Evolutionary conservation across 2,888 invertebrate genomes (phyloP).

Genomic region (Mechanitis mazaeus): DNA sequence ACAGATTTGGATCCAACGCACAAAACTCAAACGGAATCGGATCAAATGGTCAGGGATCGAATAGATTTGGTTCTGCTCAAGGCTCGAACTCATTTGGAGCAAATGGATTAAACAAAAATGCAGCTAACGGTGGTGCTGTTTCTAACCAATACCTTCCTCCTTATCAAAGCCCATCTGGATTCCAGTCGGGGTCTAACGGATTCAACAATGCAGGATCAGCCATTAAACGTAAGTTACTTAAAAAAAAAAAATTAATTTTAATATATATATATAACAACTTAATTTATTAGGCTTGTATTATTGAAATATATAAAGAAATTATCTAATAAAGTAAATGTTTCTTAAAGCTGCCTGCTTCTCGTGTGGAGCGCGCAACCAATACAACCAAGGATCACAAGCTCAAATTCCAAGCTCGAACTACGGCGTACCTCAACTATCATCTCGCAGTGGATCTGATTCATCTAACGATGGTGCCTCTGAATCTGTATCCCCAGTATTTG

Average conservation of each 20-base stretch:
- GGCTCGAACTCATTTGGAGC: neutral
- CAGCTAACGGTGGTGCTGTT: conserved; percentile 45
- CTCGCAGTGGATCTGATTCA: conserved; percentile 16
- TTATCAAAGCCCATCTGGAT: conserved; percentile 45
- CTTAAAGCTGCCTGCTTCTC: conserved; percentile 26
- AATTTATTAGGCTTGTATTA: too few species aligned
- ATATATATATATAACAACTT: too few species aligned
- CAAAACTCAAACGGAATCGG: conserved; percentile 13
- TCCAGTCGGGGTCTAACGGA: conserved; percentile 25
- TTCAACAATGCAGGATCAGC: conserved; percentile 26
- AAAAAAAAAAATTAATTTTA: too few species aligned
- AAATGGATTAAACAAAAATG: conserved; percentile 14
- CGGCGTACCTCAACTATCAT: conserved; percentile 32
- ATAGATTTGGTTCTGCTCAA: conserved; percentile 27
- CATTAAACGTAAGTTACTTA: conserved; percentile 30
- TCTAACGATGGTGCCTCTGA: conserved; percentile 9
- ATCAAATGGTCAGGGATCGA: conserved; percentile 21
- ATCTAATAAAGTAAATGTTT: neutral
- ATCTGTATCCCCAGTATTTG: conserved; percentile 8
- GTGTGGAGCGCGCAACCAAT: conserved; percentile 31
- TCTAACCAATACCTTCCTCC: conserved; percentile 67
- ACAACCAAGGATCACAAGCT: conserved; percentile 23
- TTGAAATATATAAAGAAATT: too few species aligned
- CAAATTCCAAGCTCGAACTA: conserved; percentile 38
- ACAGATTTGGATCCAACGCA: conserved; percentile 21